Evolutionary conservation across 2,888 invertebrate species (phyloP).

Genomic region (Macrosoma leucophasiata): DNA sequence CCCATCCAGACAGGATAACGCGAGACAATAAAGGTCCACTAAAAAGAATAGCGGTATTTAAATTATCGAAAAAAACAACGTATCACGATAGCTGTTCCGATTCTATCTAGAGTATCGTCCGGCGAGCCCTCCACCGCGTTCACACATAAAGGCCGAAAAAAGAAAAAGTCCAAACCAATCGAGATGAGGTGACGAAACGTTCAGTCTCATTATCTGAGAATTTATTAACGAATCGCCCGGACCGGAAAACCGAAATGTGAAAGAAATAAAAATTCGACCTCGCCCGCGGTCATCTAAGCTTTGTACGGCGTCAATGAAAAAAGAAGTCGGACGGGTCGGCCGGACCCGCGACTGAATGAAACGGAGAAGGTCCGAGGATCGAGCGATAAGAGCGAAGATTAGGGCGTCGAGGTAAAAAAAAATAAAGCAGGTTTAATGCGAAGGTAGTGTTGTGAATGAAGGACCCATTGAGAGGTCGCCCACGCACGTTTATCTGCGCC

Average conservation of each 20-base stretch:
- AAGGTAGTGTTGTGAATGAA: conserved; percentile 73
- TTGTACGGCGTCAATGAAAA: conserved; percentile 73
- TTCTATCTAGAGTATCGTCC: conserved; percentile 51
- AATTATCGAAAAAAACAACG: conserved; percentile 64
- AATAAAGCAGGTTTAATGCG: conserved; percentile 69
- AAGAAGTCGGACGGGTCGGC: conserved; percentile 70
- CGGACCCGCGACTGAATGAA: conserved; percentile 70
- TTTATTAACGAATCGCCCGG: conserved; percentile 74
- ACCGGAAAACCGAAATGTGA: conserved; percentile 75
- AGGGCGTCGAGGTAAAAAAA: conserved; percentile 55
- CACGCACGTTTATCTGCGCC: conserved; percentile 53
- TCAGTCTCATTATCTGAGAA: conserved; percentile 76
- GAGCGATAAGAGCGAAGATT: conserved; percentile 72
- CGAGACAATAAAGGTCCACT: conserved; percentile 39
- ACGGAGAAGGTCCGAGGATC: conserved; percentile 68
- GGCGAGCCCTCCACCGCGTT: conserved; percentile 62
- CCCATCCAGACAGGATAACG: conserved; percentile 6
- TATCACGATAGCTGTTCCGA: conserved; percentile 57
- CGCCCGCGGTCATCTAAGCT: conserved; percentile 72
- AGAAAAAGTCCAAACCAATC: conserved; percentile 67
- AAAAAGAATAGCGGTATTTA: conserved; percentile 67
- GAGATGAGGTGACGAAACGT: conserved; percentile 76
- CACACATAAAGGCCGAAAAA: conserved; percentile 69
- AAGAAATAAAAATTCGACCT: conserved; percentile 75
- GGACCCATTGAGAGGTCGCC: conserved; percentile 69